phyloP scores from a whole-genome alignment of 2,797 vertebrate genomes.

The Taenioides sp. region DNA sequence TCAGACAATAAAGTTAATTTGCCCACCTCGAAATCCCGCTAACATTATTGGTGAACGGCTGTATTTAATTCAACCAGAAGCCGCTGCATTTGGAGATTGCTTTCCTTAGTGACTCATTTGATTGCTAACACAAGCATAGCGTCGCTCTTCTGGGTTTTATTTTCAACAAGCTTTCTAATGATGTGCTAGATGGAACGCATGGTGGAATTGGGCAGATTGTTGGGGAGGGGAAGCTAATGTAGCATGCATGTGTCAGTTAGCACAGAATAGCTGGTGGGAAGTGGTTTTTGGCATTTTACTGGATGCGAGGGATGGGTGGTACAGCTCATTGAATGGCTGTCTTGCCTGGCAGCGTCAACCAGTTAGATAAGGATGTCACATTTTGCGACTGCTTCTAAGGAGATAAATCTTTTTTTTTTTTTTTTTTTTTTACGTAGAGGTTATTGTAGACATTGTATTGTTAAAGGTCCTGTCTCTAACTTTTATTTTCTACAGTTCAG shows the following conservation, averaged over 20 bases:
- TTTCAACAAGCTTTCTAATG: constrained; percentile 26
- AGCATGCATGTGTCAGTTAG: constrained; percentile 12
- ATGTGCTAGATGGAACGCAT: constrained; percentile 15
- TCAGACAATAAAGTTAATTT: constrained; percentile 58
- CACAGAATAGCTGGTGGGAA: constrained; percentile 17
- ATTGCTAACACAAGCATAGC: constrained; percentile 18
- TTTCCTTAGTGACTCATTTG: constrained; percentile 28
- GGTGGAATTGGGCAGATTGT: constrained; percentile 21
- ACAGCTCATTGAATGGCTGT: constrained; percentile 29
- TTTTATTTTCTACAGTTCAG: too few relatives aligned
- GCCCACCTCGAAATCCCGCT: constrained; percentile 34
- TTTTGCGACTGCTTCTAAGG: too few relatives aligned
- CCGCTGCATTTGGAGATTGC: constrained; percentile 35
- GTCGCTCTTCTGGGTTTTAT: constrained; percentile 17
- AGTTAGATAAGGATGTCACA: constrained; percentile 8
- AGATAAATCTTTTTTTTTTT: too few relatives aligned
- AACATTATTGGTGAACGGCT: constrained; percentile 13
- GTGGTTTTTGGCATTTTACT: constrained; percentile 26
- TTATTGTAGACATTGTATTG: too few relatives aligned
- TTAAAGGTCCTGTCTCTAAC: too few relatives aligned
- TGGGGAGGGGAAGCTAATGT: constrained; percentile 11
- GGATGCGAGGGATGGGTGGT: constrained; percentile 37
- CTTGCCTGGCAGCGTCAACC: constrained; percentile 20
- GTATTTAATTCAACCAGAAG: constrained; percentile 30
- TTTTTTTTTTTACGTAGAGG: too few relatives aligned